A percentile compares a stretch with the other conserved stretches of the same genome.
These are phyloP conservation scores for Lindbergichthys nudifrons DNA, from an alignment of 2,797 vertebrate species.

Conservation along the genomic window DNA sequence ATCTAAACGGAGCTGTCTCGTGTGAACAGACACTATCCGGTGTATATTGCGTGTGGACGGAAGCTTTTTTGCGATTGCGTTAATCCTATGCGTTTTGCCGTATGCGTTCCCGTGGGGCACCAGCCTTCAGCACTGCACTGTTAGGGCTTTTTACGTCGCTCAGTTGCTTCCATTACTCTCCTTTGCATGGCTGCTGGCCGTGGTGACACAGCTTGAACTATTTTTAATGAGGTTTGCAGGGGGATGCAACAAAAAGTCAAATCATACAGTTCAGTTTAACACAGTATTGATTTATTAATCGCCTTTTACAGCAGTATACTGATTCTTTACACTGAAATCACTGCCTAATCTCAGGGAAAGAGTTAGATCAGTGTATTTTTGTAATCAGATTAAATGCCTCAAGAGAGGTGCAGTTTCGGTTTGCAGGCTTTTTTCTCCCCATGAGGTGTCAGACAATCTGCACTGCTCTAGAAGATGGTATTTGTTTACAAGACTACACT, in stretches of 20 bases:
- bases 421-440: conserved; percentile 54
- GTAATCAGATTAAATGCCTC: conserved; percentile 73
- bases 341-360: conserved; percentile 86
- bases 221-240: conserved; percentile 44
- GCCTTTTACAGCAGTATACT: conserved; percentile 63
- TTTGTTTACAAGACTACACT: conserved; percentile 77
- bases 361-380: conserved; percentile 83
- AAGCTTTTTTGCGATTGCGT: too few relatives aligned
- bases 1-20: too few relatives aligned
- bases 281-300: conserved; percentile 43
- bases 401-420: conserved; percentile 61
- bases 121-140: conserved; percentile 25
- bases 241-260: conserved; percentile 34
- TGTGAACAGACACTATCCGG: too few relatives aligned
- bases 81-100: too few relatives aligned
- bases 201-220: conserved; percentile 33
- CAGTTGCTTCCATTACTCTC: conserved; percentile 55
- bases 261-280: conserved; percentile 51
- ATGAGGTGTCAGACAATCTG: conserved; percentile 68
- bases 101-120: too few relatives aligned
- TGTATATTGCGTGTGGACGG: too few relatives aligned
- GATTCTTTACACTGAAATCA: conserved; percentile 78
- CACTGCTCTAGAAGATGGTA: conserved; percentile 67
- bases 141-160: conserved; percentile 44
- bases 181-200: conserved; percentile 65